Evolutionary conservation across 53 echinoderm and acorn worm genomes (phyloP), one percentile per base, ranked within the genome.

Genomic region (Crossaster papposus): DNA sequence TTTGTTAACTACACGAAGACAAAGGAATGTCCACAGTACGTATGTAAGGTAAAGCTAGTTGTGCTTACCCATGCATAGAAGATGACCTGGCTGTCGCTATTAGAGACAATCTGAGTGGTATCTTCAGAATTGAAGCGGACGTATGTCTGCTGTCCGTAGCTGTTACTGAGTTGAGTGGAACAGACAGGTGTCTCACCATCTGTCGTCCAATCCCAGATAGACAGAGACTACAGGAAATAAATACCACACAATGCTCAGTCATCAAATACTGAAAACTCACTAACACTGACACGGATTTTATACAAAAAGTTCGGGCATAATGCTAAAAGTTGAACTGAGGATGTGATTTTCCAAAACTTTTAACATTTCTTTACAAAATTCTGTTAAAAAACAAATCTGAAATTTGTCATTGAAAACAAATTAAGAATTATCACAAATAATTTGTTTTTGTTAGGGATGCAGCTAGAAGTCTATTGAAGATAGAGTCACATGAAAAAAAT

Each of bases 141-240:
- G 73, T 93, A 99, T 4, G 79, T 92, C 79, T 99, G 99, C 55
- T 92, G 89, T 30, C 94, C 96, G n/a, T 92, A 92, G 91, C 91
- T 91, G 29, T 83, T 90, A 17, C 80, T 91, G 17, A 99, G 91
- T 35, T 95, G 92, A 44, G 87, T 81, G 38, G 79, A 65, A 9
- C 85, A 86, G 17, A 95, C 86, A 10, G 99, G 96, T 34, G 70
- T 80, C 77, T 99, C 99, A 26, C 99, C 95, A 83, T 99, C 88
- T 9, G 94, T 91, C 20, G 99, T 99, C 99, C 99, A 99, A 78
- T 99, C 99, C 99, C 99, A 99, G 68, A 99, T 92, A 64, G 92
- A 87, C 0, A 99, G 63, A 83, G 87, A 91, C 94, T 96, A 79
- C 88, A 58, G 9, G 64, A 84, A 24, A 53, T 8, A 86, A 35